Evolutionary conservation across 2,797 vertebrate species (phyloP).

Genomic region (Mormyrops boulengeri): DNA sequence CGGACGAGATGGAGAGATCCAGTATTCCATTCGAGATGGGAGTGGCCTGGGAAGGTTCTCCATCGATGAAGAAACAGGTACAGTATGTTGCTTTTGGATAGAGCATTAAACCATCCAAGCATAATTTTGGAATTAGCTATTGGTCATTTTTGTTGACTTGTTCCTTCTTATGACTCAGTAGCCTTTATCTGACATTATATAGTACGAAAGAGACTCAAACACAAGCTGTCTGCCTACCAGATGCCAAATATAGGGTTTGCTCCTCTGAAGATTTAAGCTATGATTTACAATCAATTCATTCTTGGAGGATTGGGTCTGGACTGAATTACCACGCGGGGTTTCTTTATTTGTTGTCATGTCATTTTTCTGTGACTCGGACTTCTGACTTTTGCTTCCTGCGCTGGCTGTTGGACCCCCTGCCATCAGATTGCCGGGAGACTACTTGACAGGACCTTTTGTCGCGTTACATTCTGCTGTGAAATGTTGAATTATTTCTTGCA

Average conservation of each 20-base stretch:
- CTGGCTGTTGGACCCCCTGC: background rate
- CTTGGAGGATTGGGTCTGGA: conserved; percentile 39
- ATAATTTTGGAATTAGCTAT: background rate
- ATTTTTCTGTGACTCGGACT: conserved; percentile 43
- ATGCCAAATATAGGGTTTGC: conserved; percentile 18
- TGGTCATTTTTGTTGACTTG: background rate
- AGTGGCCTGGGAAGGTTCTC: conserved; percentile 89
- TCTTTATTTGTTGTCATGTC: conserved; percentile 58
- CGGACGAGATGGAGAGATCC: conserved; percentile 88
- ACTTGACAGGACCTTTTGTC: conserved; percentile 26
- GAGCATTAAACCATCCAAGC: background rate
- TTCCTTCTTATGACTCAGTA: background rate
- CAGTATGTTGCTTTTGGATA: conserved; percentile 41
- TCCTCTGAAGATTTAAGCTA: conserved; percentile 24
- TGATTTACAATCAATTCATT: conserved; percentile 48
- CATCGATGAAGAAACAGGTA: conserved; percentile 93
- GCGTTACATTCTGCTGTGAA: background rate
- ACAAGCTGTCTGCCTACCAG: background rate
- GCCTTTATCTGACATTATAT: background rate
- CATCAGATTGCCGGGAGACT: background rate
- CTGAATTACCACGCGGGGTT: conserved; percentile 49
- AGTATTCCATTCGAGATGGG: conserved; percentile 90
- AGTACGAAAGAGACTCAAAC: conserved; percentile 7
- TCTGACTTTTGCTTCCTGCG: conserved; percentile 23
- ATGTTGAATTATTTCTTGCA: conserved; percentile 21